These are phyloP conservation scores for Calliopum simillimum DNA, from an alignment of 2,888 invertebrate species.

Conservation along the genomic window DNA sequence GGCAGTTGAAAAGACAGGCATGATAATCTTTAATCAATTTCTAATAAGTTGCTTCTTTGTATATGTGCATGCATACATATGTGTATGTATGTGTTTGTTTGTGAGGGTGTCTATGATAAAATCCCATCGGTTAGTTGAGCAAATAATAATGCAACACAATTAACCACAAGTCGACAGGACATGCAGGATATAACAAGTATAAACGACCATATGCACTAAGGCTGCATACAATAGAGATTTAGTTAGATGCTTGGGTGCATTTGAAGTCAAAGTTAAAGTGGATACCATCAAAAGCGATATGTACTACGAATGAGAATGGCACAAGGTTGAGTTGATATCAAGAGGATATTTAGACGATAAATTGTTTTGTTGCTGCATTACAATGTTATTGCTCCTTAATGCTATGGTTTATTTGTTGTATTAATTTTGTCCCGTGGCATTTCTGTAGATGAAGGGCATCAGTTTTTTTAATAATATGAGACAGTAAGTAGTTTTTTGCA, in stretches of 20 bases:
- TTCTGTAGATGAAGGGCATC: too few species aligned
- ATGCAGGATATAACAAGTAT: not conserved
- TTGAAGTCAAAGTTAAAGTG: not conserved
- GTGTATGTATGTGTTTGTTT: not conserved
- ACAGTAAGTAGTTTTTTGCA: too few species aligned
- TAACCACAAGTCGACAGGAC: not conserved
- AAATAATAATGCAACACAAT: constrained; percentile 9
- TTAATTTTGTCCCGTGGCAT: too few species aligned
- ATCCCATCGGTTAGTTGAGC: not conserved
- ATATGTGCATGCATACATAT: not conserved
- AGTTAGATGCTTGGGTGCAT: not conserved
- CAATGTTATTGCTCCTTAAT: too few species aligned
- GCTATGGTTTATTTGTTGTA: too few species aligned
- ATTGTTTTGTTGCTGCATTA: too few species aligned
- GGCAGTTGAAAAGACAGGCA: not conserved
- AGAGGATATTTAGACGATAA: too few species aligned
- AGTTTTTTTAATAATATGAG: too few species aligned
- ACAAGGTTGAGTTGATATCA: too few species aligned
- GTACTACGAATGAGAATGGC: too few species aligned
- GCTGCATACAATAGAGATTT: not conserved
- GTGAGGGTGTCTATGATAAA: not conserved
- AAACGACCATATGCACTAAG: not conserved
- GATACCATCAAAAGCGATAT: too few species aligned
- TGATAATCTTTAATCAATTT: constrained; percentile 21
- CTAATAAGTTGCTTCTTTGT: not conserved